Evolutionary conservation across 2,113 vertebrate genomes (phyloP).

Genomic region (Sciurus niger): DNA sequence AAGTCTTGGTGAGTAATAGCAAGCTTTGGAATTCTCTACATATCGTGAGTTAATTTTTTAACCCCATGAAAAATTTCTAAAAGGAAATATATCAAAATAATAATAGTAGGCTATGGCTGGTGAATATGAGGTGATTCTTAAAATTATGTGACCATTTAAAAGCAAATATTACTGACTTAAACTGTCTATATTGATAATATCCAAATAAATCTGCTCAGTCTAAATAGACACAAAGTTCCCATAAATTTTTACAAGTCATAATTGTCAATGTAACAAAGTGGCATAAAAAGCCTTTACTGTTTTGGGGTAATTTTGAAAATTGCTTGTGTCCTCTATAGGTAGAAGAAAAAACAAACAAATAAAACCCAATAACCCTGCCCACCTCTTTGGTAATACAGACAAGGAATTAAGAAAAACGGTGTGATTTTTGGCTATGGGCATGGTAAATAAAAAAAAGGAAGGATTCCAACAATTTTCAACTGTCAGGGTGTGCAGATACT

Average conservation of each 20-base stretch:
- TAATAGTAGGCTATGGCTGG: background rate
- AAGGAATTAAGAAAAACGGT: background rate
- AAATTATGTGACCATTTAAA: background rate
- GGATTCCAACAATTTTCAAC: background rate
- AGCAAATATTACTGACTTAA: background rate
- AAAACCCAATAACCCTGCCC: too few species aligned
- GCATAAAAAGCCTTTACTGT: background rate
- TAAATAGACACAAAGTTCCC: background rate
- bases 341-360: background rate
- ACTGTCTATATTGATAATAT: background rate
- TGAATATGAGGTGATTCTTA: background rate
- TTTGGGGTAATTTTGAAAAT: background rate
- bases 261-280: background rate
- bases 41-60: background rate
- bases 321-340: background rate
- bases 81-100: background rate
- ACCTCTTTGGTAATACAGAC: background rate
- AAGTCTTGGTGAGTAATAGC: background rate
- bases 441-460: background rate
- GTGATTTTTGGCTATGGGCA: background rate
- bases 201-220: conserved; percentile 7
- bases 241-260: background rate
- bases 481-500: background rate
- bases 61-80: background rate
- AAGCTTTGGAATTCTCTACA: background rate